These are phyloP conservation scores for Hippopotamus amphibius DNA, from an alignment of 2,113 vertebrate species.

Conservation along the genomic window DNA sequence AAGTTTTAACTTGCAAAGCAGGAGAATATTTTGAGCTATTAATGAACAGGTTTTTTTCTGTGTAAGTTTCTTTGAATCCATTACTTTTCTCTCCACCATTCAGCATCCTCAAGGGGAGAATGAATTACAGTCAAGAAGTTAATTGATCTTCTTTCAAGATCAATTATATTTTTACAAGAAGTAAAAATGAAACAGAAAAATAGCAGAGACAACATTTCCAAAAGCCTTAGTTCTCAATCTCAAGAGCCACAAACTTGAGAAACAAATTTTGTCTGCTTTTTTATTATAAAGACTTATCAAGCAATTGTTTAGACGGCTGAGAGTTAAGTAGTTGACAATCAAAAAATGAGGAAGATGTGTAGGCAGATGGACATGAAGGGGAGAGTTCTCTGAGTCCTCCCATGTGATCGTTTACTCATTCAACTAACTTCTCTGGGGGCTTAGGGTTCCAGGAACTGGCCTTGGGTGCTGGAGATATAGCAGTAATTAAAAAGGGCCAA, in stretches of 20 bases:
- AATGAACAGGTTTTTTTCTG: background rate
- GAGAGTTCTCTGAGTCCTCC: background rate
- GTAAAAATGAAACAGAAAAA: conserved; percentile 45
- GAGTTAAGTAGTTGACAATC: background rate
- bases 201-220: background rate
- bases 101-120: background rate
- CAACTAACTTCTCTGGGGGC: background rate
- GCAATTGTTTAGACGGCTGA: background rate
- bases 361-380: background rate
- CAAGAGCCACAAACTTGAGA: background rate
- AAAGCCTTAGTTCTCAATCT: conserved; percentile 5
- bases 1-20: conserved; percentile 1
- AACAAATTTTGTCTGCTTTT: background rate
- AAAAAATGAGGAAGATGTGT: background rate
- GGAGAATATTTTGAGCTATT: conserved; percentile 47
- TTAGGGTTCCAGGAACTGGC: background rate
- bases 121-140: background rate
- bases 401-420: background rate
- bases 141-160: background rate
- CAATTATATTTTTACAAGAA: background rate
- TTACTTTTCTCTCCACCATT: background rate
- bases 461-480: background rate
- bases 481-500: conserved; percentile 11
- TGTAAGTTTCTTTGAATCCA: background rate
- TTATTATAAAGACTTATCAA: background rate